These are phyloP conservation scores for Catharus minimus DNA, from an alignment of 2,113 vertebrate genomes.

Conservation along the genomic window DNA sequence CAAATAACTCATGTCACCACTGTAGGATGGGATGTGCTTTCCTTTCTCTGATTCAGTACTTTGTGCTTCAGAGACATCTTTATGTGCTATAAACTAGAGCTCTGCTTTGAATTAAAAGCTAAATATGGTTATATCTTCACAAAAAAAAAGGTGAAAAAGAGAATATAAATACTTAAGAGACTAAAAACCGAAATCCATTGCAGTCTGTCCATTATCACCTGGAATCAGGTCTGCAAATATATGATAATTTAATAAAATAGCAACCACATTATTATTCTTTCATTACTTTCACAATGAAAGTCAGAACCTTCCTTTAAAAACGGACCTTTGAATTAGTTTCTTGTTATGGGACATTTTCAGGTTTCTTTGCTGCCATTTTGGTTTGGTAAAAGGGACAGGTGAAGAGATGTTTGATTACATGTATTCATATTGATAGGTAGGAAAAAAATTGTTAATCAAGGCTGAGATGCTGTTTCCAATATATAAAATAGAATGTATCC, in stretches of 20 bases:
- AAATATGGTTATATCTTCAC: neutral
- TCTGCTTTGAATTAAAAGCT: constrained; percentile 34
- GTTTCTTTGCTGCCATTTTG: constrained; percentile 1
- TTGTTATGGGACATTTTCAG: neutral
- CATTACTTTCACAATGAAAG: neutral
- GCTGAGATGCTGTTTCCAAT: neutral
- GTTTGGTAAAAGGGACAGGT: neutral
- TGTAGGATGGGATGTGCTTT: constrained; percentile 48
- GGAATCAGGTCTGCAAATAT: neutral
- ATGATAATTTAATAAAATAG: constrained; percentile 10
- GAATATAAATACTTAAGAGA: neutral
- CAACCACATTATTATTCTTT: neutral
- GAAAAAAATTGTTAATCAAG: neutral
- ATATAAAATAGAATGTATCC: neutral
- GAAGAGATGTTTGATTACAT: neutral
- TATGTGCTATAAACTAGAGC: constrained; percentile 39
- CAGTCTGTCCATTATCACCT: neutral
- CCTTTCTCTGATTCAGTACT: constrained; percentile 40
- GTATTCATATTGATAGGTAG: neutral
- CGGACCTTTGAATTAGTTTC: neutral
- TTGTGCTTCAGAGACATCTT: constrained; percentile 49
- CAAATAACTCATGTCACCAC: constrained; percentile 64
- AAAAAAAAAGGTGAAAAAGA: neutral
- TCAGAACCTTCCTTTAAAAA: neutral
- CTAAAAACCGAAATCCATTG: neutral